A percentile compares a stretch with the other conserved stretches of the same genome.
Evolutionary conservation across 2,797 vertebrate genomes (phyloP).

Genomic region (Yasuhikotakia modesta): DNA sequence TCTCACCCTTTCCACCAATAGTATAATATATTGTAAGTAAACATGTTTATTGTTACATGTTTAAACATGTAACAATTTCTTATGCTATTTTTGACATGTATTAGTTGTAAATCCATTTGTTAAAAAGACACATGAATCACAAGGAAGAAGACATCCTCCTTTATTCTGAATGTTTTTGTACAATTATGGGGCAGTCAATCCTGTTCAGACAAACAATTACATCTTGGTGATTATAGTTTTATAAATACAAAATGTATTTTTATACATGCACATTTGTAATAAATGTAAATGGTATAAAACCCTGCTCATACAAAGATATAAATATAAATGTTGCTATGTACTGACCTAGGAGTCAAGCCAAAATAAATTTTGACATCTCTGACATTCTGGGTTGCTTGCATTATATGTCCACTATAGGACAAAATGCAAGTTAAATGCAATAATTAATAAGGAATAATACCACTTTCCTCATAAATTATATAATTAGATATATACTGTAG

Average conservation of each 20-base stretch:
- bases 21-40: constrained; percentile 69
- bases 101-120: constrained; percentile 68
- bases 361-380: too few relatives aligned
- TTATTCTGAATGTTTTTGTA: constrained; percentile 52
- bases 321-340: too few relatives aligned
- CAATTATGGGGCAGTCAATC: constrained; percentile 61
- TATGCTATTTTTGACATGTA: constrained; percentile 66
- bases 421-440: too few relatives aligned
- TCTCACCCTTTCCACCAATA: constrained; percentile 59
- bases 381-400: too few relatives aligned
- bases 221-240: constrained; percentile 63
- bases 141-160: constrained; percentile 51
- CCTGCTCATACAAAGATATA: too few relatives aligned
- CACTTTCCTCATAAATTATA: too few relatives aligned
- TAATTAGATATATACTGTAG: too few relatives aligned
- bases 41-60: constrained; percentile 71
- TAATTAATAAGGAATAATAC: too few relatives aligned
- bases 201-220: constrained; percentile 66
- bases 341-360: too few relatives aligned
- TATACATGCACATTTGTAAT: too few relatives aligned
- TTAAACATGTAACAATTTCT: constrained; percentile 66
- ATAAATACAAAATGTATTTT: too few relatives aligned
- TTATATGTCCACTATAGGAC: too few relatives aligned
- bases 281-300: constrained; percentile 42
- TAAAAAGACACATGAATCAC: constrained; percentile 69